phyloP scores from a whole-genome alignment of 1,140 invertebrate genomes.

The Drosophila funebris region DNA sequence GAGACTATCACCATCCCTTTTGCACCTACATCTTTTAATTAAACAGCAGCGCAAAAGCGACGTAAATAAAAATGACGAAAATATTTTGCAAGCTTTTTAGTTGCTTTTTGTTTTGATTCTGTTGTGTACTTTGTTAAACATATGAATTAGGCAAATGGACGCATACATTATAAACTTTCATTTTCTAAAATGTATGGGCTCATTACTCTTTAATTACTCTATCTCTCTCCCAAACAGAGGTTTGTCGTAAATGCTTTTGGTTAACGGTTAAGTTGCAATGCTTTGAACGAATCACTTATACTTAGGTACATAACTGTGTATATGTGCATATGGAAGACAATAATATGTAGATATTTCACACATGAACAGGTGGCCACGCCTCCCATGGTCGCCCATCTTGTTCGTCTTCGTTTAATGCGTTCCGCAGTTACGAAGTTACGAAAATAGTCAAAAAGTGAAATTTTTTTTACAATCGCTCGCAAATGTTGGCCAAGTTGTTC shows the following conservation, averaged over 20 bases:
- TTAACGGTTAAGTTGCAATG: constrained; percentile 14
- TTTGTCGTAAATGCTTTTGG: not conserved
- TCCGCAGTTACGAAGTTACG: constrained; percentile 45
- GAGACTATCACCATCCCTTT: constrained; percentile 16
- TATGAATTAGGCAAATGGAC: constrained; percentile 1
- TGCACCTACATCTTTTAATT: constrained; percentile 25
- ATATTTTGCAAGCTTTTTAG: constrained; percentile 44
- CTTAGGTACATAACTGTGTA: not conserved
- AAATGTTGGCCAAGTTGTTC: constrained; percentile 49
- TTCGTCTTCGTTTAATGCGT: constrained; percentile 20
- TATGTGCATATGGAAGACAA: not conserved
- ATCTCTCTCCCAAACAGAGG: too few species aligned
- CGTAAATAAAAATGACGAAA: constrained; percentile 36
- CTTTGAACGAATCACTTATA: not conserved
- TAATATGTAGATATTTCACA: constrained; percentile 58
- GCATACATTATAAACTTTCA: constrained; percentile 23
- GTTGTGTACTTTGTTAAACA: constrained; percentile 2
- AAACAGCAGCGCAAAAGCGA: not conserved
- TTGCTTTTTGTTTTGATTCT: constrained; percentile 25
- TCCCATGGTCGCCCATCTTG: constrained; percentile 5
- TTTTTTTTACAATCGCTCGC: constrained; percentile 54
- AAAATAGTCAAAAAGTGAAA: constrained; percentile 79
- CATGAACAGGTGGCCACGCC: constrained; percentile 46
- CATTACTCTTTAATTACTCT: not conserved
- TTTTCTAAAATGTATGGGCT: constrained; percentile 10